Evolutionary conservation across 2,797 vertebrate genomes (phyloP), one percentile per base, ranked within the genome.

Genomic region (Eremophila alpestris): DNA sequence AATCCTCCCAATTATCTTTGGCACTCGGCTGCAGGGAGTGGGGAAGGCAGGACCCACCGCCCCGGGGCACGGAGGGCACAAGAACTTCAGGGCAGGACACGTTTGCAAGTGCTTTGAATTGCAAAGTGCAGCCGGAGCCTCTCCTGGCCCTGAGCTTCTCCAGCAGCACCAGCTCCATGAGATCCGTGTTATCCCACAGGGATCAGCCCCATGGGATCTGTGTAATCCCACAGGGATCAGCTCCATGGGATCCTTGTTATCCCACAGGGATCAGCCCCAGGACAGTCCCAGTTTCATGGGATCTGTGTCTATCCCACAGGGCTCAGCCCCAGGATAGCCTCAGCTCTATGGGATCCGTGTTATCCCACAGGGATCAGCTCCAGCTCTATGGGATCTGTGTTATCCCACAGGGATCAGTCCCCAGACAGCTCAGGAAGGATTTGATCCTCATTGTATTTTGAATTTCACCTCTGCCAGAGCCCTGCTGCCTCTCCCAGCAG

Each of bases 121-220:
- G 59, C 62, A n/a, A 32, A 73, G 46, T 1, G 27, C 20, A 14
- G 63, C 51, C 13, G 0, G 0, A 29, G 41, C 4, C 41, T 27
- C 5, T 9, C 4, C 77, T 10, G 54, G 41, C 74, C 38, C 59
- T 18, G 36, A 19, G 38, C 59, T 16, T 26, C 59, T 14, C 34
- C 19, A 43, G 41, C 74, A 22, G 22, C 71, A 5, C 26, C 4
- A 15, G 7, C 23, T 32, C 26, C 21, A 0, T 1, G 18, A 34
- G 52, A 13, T 34, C 24, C 5, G 6, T 4, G 23, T 16, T 8
- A 0, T 41, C 36, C 67, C 48, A 2, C 10, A 3, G 62, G 22
- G 30, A 24, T 17, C 41, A 13, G 56, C 56, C 46, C 46, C 46
- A 48, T 4, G 13, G 23, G 48, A 48, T 48, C 48, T 21, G 22